Conservation (phyloP, 2,113 vertebrate genomes). For the Nothocercus nigrocapillus region DNA sequence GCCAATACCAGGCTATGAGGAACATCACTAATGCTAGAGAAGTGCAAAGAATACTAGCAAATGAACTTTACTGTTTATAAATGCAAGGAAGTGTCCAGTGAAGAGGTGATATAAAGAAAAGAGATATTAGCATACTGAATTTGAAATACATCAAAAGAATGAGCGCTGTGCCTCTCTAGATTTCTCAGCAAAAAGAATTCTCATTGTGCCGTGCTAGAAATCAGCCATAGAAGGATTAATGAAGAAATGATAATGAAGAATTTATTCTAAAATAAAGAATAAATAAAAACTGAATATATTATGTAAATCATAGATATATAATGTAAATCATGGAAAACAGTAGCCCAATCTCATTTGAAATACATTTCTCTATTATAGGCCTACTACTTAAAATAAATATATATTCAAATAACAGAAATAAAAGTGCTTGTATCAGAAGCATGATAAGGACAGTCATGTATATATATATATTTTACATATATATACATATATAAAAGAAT, state of each 20-base stretch:
- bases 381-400: background rate
- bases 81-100: background rate
- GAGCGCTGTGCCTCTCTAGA: background rate
- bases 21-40: background rate
- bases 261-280: background rate
- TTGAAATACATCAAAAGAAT: conserved; percentile 7
- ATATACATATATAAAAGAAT: background rate
- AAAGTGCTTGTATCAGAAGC: background rate
- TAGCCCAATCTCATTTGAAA: background rate
- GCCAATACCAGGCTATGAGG: background rate
- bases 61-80: background rate
- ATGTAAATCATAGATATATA: background rate
- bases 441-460: background rate
- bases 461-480: background rate
- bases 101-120: background rate
- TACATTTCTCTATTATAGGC: background rate
- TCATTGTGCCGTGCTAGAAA: background rate
- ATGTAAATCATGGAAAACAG: background rate
- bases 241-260: background rate
- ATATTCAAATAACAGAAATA: background rate
- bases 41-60: background rate
- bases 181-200: background rate
- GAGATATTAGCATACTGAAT: background rate
- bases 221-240: background rate
- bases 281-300: background rate